Conservation (phyloP, 2,113 vertebrate genomes). For the Pseudopipra pipra region DNA sequence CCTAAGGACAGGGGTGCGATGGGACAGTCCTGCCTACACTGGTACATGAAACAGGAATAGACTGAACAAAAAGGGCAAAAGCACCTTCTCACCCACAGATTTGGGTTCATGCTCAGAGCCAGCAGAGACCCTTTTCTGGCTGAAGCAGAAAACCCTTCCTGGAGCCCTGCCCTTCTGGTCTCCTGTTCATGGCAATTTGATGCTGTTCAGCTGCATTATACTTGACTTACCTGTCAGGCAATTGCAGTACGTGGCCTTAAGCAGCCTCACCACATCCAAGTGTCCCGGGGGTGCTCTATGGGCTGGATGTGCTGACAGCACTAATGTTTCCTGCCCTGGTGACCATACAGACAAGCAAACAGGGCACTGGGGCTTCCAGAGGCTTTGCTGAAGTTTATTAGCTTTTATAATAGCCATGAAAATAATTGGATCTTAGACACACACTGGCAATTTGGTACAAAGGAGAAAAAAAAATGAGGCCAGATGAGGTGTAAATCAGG, state of each 20-base stretch:
- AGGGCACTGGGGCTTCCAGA: not conserved
- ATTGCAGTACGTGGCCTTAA: not conserved
- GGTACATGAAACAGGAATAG: not conserved
- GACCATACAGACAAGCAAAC: not conserved
- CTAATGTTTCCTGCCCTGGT: not conserved
- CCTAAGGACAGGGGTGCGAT: not conserved
- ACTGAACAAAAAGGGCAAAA: not conserved
- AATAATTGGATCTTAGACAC: conserved; percentile 22
- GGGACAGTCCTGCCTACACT: not conserved
- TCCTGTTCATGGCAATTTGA: not conserved
- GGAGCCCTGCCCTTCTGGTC: not conserved
- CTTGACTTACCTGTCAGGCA: not conserved
- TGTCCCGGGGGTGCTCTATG: not conserved
- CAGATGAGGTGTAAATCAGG: conserved; percentile 8
- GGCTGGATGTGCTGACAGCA: not conserved
- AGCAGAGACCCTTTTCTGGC: not conserved
- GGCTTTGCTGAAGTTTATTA: conserved; percentile 37
- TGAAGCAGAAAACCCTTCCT: not conserved
- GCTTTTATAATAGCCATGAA: not conserved
- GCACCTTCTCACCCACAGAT: not conserved
- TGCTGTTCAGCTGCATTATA: not conserved
- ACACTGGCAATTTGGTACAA: not conserved
- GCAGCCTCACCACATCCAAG: not conserved
- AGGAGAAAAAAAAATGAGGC: conserved; percentile 14
- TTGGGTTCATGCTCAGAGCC: not conserved